Evolutionary conservation across 2,797 vertebrate species (phyloP).

Genomic region (Takifugu rubripes): DNA sequence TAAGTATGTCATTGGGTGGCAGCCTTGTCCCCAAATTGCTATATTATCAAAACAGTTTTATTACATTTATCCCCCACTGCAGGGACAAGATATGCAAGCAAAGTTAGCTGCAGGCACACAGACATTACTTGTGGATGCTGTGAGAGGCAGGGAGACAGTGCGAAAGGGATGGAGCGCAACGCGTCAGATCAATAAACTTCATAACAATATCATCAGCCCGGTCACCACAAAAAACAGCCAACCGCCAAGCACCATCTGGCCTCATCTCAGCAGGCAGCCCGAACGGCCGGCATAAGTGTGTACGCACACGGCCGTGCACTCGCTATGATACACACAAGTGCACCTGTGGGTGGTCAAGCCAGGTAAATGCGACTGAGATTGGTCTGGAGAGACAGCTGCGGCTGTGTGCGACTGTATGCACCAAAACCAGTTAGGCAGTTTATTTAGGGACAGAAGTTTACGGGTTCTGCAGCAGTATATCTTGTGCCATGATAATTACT

Average conservation of each 20-base stretch:
- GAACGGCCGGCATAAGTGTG: conserved; percentile 55
- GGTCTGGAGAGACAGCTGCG: conserved; percentile 44
- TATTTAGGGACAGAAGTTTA: conserved; percentile 55
- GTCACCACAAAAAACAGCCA: conserved; percentile 63
- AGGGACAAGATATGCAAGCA: too few species aligned
- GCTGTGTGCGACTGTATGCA: conserved; percentile 7
- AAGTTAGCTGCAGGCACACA: conserved; percentile 15
- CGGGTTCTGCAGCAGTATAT: conserved; percentile 45
- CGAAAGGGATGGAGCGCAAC: conserved; percentile 55
- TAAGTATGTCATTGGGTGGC: conserved; percentile 10
- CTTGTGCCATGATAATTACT: conserved; percentile 52
- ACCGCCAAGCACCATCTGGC: conserved; percentile 70
- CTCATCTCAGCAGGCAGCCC: conserved; percentile 51
- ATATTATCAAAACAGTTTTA: too few species aligned
- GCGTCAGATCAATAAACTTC: conserved; percentile 74
- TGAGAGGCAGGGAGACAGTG: conserved; percentile 42
- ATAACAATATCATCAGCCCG: conserved; percentile 71
- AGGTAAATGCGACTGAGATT: conserved; percentile 49
- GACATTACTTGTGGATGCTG: conserved; percentile 44
- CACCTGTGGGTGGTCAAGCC: conserved; percentile 33
- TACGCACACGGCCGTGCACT: conserved; percentile 29
- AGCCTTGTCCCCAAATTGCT: conserved; percentile 21
- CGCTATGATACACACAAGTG: conserved; percentile 36
- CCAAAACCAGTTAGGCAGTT: conserved; percentile 44
- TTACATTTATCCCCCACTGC: too few species aligned